phyloP scores from a whole-genome alignment of 2,797 vertebrate genomes.

The Sarcophilus harrisii region DNA sequence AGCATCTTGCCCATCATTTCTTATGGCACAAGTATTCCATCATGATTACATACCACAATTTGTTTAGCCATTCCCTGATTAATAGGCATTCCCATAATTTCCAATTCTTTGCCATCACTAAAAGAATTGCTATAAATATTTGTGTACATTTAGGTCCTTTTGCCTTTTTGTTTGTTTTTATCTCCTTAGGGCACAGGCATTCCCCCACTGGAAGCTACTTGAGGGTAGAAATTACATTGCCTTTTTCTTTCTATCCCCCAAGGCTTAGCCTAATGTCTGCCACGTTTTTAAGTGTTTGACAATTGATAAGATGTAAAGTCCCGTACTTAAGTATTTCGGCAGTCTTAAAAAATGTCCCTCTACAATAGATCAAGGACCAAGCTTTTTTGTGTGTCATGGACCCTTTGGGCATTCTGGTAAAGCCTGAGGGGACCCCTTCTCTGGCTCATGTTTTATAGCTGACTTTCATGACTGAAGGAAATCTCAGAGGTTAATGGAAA shows the following conservation, averaged over 20 bases:
- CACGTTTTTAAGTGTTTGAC: neutral
- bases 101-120: neutral
- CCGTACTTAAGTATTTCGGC: neutral
- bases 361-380: neutral
- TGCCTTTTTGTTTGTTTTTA: neutral
- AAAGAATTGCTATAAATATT: neutral
- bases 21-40: neutral
- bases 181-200: neutral
- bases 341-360: neutral
- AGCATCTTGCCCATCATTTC: neutral
- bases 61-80: neutral
- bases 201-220: neutral
- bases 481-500: neutral
- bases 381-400: neutral
- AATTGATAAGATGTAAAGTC: neutral
- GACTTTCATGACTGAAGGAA: neutral
- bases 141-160: neutral
- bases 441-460: neutral
- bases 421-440: neutral
- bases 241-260: neutral
- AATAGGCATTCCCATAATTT: neutral
- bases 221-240: neutral
- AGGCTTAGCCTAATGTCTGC: neutral
- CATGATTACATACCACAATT: neutral
- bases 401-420: neutral